Evolutionary conservation across 2,797 vertebrate genomes (phyloP), one percentile per base, ranked within the genome.

Genomic region (Denticeps clupeoides): DNA sequence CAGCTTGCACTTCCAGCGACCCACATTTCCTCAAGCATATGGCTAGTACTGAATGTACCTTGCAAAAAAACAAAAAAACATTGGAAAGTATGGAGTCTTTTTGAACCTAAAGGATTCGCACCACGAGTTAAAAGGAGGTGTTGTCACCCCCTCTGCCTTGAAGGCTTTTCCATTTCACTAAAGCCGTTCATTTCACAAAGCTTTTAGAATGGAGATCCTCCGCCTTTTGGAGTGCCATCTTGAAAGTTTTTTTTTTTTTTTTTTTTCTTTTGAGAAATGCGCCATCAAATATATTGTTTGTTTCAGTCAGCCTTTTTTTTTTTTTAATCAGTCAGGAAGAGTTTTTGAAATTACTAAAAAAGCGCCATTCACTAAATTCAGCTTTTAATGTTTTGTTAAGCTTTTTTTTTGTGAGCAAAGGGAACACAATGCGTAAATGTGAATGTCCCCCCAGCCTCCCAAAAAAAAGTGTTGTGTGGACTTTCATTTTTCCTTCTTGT

Each of bases 341-440:
- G 23, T 23, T 43, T 41, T 74, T 70, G 67, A 63, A 62, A 53
- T 62, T 61, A 55, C 67, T 60, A 60, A 53, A 23, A 45, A 62
- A 45, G 31, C 29, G 53, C 70, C 58, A 57, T 35, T 8, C 56
- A 68, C 59, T 59, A 65, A 60, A 64, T 65, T 64, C 62, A 51
- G 67, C 66, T 77, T 79, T 61, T 75, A 59, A 22, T 47, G 56
- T 59, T 59, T 57, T 19, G 16, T 73, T 77, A 65, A 65, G 65
- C 26, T 60, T 47, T 56, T 70, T 60, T 51, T 64, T n/a, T n/a
- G 60, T 60, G 55, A 69, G 68, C 2, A 49, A 64, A 27, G 61
- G 71, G 67, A 73, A 60, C 55, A 44, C 22, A 74, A 72, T 74
- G 78, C 83, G 77, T n/a, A 83, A 79, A 62, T 48, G 51, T 52